Evolutionary conservation across 2,797 vertebrate genomes (phyloP), one percentile per base, ranked within the genome.

Genomic region (Labeo calbasu): DNA sequence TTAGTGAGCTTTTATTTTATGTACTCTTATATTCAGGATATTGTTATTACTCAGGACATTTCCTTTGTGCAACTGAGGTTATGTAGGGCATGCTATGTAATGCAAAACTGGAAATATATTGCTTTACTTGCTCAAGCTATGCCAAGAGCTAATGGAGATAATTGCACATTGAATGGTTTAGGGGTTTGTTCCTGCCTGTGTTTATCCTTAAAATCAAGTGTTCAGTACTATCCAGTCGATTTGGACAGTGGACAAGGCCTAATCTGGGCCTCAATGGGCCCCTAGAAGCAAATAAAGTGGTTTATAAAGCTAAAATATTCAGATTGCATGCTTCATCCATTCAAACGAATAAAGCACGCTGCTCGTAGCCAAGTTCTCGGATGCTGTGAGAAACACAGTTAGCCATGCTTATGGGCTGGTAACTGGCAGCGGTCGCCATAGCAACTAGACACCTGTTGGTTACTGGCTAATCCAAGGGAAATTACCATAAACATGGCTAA

Each of bases 381-480:
- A 65, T 79, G 55, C 76, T 84, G 66, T 79, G 83, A 79, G 77
- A 84, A 78, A 79, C 82, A 78, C 83, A 84, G 82, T 78, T 79
- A 61, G 66, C 55, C 53, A 28, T 79, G 76, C 57, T 79, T 72
- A 84, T 84, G 77, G 68, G 77, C 77, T 84, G 83, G 83, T 72
- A 70, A 84, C 53, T 84, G 83, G 32, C 76, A 79, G 32, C 3
- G 12, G 83, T 84, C 40, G 2, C 76, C 57, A 84, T 84, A 21
- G 76, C 83, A 84, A 84, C 83, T 43, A 43, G 83, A 79, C 83
- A 84, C 83, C 76, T 84, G 83, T 72, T 79, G 68, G 55, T 79
- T 84, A 65, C 55, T 84, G 77, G 83, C 83, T 84, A 72, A 79
- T 79, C 76, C 68, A 79, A 79, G 7, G 32, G 43, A 79, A 84